These are phyloP conservation scores for Gobio gobio DNA, from an alignment of 2,113 vertebrate species.

Conservation along the genomic window DNA sequence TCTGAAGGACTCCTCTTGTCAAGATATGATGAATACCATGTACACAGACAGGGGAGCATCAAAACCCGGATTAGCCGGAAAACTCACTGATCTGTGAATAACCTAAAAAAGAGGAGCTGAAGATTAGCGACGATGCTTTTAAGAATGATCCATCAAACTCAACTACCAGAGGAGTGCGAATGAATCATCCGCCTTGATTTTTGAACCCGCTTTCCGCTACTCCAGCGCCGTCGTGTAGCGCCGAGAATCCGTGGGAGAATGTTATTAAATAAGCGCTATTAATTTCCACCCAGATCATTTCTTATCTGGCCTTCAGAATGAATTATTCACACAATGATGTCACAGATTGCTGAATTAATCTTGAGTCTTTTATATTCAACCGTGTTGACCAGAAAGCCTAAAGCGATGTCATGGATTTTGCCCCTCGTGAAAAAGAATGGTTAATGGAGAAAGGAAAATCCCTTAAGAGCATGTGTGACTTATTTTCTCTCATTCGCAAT, in stretches of 20 bases:
- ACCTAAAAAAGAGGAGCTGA: conserved; percentile 99
- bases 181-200: conserved; percentile 94
- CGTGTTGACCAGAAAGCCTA: conserved; percentile 60
- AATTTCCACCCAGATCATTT: conserved; percentile 81
- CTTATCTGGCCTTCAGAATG: conserved; percentile 76
- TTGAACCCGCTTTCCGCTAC: conserved; percentile 74
- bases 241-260: conserved; percentile 73
- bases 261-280: conserved; percentile 82
- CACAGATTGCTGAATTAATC: conserved; percentile 75
- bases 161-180: conserved; percentile 97
- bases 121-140: conserved; percentile 99
- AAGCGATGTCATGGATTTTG: conserved; percentile 54
- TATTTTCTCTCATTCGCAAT: conserved; percentile 53
- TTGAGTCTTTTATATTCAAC: conserved; percentile 67
- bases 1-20: conserved; percentile 99
- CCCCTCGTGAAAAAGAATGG: conserved; percentile 51
- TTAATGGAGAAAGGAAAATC: conserved; percentile 58
- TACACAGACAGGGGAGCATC: conserved; percentile 99
- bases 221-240: conserved; percentile 64
- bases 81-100: conserved; percentile 99
- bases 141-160: conserved; percentile 99
- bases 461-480: conserved; percentile 47
- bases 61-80: conserved; percentile 99
- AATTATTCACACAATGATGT: conserved; percentile 76
- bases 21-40: conserved; percentile 99